phyloP scores from a whole-genome alignment of 2,888 invertebrate genomes.

The Oscheius sp. region DNA sequence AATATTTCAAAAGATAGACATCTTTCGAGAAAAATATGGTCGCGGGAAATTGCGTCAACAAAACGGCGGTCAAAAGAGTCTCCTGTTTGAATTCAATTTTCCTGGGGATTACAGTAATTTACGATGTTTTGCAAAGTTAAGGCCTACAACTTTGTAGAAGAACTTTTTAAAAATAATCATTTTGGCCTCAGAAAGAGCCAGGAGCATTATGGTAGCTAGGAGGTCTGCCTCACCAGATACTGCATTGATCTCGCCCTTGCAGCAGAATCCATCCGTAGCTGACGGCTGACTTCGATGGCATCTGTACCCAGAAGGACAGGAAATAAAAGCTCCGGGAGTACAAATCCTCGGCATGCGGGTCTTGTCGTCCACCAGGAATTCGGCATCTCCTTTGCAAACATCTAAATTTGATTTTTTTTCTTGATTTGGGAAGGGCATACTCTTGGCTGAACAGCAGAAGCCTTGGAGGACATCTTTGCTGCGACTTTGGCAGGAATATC shows the following conservation, averaged over 20 bases:
- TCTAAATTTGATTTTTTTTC: conserved; percentile 40
- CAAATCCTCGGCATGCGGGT: conserved; percentile 65
- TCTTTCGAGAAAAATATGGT: too few species aligned
- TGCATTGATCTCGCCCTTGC: conserved; percentile 62
- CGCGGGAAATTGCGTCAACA: too few species aligned
- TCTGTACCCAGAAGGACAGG: conserved; percentile 61
- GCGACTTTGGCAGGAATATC: conserved; percentile 60
- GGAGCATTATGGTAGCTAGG: not conserved
- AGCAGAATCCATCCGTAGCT: conserved; percentile 59
- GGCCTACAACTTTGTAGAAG: too few species aligned
- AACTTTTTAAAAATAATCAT: too few species aligned
- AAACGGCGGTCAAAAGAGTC: too few species aligned
- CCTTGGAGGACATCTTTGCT: conserved; percentile 61
- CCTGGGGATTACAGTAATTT: too few species aligned
- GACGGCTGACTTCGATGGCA: conserved; percentile 51
- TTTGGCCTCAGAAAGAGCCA: too few species aligned
- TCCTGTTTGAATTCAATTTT: too few species aligned
- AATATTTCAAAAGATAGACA: not conserved
- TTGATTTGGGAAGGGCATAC: conserved; percentile 36
- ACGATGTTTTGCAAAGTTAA: not conserved
- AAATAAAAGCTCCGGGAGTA: conserved; percentile 62
- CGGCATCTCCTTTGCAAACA: conserved; percentile 60
- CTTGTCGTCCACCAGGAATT: conserved; percentile 62
- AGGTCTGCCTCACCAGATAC: too few species aligned
- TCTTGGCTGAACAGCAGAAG: conserved; percentile 61